phyloP scores from a whole-genome alignment of 1,140 invertebrate species.

The Phenacoccus solenopsis region DNA sequence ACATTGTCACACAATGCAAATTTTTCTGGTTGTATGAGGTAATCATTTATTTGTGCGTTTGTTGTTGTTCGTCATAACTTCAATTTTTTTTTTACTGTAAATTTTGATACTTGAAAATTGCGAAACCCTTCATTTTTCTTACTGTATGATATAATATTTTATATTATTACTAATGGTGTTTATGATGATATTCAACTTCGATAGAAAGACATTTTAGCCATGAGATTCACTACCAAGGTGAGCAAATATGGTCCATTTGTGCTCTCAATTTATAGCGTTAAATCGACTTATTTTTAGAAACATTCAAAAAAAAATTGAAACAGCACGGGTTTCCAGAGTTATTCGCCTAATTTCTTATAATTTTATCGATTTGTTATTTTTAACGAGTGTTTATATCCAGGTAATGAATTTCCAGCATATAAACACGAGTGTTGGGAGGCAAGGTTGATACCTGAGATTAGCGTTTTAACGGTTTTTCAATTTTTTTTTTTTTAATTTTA shows the following conservation, averaged over 20 bases:
- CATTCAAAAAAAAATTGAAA: not conserved
- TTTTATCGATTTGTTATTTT: no score
- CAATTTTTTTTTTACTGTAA: not conserved
- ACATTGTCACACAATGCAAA: not conserved
- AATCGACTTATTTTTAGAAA: not conserved
- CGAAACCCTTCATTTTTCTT: not conserved
- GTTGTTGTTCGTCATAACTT: conserved; percentile 1
- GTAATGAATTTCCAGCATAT: no score
- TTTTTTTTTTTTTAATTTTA: no score
- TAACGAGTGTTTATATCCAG: no score
- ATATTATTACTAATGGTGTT: not conserved
- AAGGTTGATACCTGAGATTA: no score
- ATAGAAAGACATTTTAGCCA: not conserved
- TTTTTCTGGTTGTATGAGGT: not conserved
- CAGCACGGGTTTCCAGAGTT: no score
- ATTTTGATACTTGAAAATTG: not conserved
- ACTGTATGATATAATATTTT: not conserved
- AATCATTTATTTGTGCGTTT: not conserved
- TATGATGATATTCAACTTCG: not conserved
- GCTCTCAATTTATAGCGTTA: not conserved
- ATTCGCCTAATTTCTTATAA: no score
- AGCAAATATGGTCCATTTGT: not conserved
- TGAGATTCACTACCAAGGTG: not conserved
- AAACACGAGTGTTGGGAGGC: no score
- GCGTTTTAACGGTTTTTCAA: not conserved